phyloP scores from a whole-genome alignment of 2,797 vertebrate genomes.

The Centropyge bicolor region DNA sequence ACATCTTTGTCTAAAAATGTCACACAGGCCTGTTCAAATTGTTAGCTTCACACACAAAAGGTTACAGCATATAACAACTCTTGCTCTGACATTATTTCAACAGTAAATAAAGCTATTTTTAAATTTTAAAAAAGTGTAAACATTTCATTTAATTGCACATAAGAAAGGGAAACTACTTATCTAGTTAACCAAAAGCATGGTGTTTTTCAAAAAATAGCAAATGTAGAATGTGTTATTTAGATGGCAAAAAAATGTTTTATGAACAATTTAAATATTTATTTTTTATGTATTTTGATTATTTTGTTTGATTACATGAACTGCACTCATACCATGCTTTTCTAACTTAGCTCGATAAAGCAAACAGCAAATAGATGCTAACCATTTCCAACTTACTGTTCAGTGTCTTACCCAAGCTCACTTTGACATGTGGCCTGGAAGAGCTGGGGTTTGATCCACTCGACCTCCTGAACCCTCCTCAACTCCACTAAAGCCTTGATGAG shows the following conservation, averaged over 20 bases:
- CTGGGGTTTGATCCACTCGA: neutral
- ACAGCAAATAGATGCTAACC: no score
- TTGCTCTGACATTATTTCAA: neutral
- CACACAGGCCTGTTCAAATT: conserved; percentile 45
- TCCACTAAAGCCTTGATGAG: neutral
- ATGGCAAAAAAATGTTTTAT: neutral
- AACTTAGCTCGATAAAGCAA: neutral
- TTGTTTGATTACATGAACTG: neutral
- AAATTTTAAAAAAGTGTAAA: neutral
- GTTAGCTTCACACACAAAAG: conserved; percentile 24
- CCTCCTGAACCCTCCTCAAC: neutral
- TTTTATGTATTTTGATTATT: neutral
- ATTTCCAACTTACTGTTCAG: neutral
- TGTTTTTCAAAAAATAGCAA: neutral
- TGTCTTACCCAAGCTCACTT: neutral
- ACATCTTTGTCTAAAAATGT: neutral
- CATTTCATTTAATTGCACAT: neutral
- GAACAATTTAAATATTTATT: neutral
- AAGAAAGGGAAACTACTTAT: neutral
- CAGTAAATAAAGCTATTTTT: neutral
- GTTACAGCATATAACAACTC: neutral
- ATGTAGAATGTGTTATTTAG: neutral
- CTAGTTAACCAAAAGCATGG: neutral
- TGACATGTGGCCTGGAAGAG: neutral
- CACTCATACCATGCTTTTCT: neutral